These are phyloP conservation scores for Sparidentex hasta DNA, from an alignment of 2,797 vertebrate species.

Conservation along the genomic window DNA sequence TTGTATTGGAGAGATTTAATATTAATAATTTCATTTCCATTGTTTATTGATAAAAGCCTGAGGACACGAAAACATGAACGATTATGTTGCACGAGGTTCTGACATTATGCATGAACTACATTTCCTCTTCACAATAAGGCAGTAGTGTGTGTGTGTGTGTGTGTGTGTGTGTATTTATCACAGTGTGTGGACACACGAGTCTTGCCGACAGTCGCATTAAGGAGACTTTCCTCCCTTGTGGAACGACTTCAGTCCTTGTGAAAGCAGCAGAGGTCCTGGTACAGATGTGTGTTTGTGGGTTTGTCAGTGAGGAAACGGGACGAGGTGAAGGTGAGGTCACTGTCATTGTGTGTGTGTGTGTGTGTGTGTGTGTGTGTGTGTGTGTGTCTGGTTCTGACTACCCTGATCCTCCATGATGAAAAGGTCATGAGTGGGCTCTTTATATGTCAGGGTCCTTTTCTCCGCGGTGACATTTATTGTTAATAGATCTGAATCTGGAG, in stretches of 20 bases:
- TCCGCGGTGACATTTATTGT: conserved; percentile 29
- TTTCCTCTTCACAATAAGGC: too few species aligned
- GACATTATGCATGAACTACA: too few species aligned
- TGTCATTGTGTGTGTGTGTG: conserved; percentile 39
- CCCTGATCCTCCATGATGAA: conserved; percentile 32
- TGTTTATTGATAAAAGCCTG: too few species aligned
- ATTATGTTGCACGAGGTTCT: too few species aligned
- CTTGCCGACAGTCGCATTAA: conserved; percentile 7
- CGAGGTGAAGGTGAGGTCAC: conserved; percentile 51
- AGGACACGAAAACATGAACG: too few species aligned
- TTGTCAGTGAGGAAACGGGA: conserved; percentile 58
- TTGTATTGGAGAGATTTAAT: too few species aligned
- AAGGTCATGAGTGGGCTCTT: conserved; percentile 25
- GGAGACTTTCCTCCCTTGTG: conserved; percentile 5
- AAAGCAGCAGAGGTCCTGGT: conserved; percentile 17
- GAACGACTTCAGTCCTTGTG: background rate
- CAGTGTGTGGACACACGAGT: conserved; percentile 34
- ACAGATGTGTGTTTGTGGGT: conserved; percentile 26
- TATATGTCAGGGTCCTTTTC: conserved; percentile 28
- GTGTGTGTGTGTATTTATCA: conserved; percentile 7
- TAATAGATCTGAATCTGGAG: conserved; percentile 30
- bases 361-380: conserved; percentile 29
- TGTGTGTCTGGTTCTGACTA: conserved; percentile 1
- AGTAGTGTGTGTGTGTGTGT: too few species aligned
- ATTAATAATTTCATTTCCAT: too few species aligned